A percentile compares a stretch with the other conserved stretches of the same genome.
Evolutionary conservation across 2,113 vertebrate species (phyloP).

Genomic region (Martes martes): DNA sequence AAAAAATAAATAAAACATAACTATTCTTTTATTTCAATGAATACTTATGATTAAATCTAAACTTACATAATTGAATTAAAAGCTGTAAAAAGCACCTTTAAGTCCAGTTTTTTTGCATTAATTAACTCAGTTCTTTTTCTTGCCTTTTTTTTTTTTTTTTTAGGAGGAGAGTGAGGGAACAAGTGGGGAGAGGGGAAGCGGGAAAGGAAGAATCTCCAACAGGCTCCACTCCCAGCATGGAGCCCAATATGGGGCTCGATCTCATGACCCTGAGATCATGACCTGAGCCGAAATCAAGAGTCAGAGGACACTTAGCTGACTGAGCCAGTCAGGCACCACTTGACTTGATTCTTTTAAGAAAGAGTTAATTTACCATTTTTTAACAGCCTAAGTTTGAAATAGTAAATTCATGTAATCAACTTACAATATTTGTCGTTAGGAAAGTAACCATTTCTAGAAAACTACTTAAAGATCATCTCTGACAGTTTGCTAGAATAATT

Average conservation of each 20-base stretch:
- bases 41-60: not conserved
- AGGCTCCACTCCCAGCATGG: no score
- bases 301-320: no score
- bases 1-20: not conserved
- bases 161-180: no score
- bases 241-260: no score
- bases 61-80: not conserved
- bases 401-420: not conserved
- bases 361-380: not conserved
- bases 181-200: no score
- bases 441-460: not conserved
- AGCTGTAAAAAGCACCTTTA: not conserved
- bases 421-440: slow-evolving; percentile 6
- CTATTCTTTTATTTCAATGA: not conserved
- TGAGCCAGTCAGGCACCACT: not conserved
- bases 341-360: not conserved
- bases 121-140: not conserved
- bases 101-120: not conserved
- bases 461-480: not conserved
- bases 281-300: no score
- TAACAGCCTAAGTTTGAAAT: not conserved
- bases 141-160: no score
- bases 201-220: no score
- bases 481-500: slow-evolving; percentile 17
- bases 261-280: no score